Evolutionary conservation across 2,113 vertebrate genomes (phyloP), one percentile per base, ranked within the genome.

Genomic region (Trematomus loennbergii): DNA sequence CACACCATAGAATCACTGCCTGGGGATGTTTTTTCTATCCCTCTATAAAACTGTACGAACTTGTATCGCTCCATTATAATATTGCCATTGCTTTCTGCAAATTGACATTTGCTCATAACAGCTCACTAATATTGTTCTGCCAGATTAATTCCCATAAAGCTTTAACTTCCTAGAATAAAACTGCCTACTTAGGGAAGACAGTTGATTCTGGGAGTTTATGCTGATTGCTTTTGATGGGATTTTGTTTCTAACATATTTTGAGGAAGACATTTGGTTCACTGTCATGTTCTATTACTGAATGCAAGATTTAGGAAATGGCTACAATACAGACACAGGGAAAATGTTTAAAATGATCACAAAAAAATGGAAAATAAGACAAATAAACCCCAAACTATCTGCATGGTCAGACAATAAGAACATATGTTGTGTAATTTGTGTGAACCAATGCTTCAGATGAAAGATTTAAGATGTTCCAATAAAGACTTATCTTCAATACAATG

Each of bases 101-200:
- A 80, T 6, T 60, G 67, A 64, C 54, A 79, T 63, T 66, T 66
- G 57, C 67, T 43, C 17, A 25, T 64, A 52, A 45, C 3, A 54
- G 61, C 57, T 54, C 12, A 25, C 57, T 33, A 29, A 59, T 22
- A 68, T 46, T 22, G 12, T 15, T 62, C 61, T 40, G 12, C 0
- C 4, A 46, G 50, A 81, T 70, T 52, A 62, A 82, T 71, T 33
- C 15, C 29, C 52, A 36, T 53, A 20, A 59, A 59, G 43, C 12
- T 57, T 13, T 75, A 54, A 25, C 33, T 22, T 59, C 18, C 3
- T 15, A 22, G 57, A 67, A 64, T 70, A 75, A 29, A 62, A 62
- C 67, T 53, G 53, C 11, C 25, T n/a, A 22, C 49, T 72, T 49
- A 7, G 49, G 22, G 53, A 53, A 52, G 46, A 82, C 45, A 66